These are phyloP conservation scores for Aradus depressus DNA, from an alignment of 2,888 invertebrate genomes.

Conservation along the genomic window DNA sequence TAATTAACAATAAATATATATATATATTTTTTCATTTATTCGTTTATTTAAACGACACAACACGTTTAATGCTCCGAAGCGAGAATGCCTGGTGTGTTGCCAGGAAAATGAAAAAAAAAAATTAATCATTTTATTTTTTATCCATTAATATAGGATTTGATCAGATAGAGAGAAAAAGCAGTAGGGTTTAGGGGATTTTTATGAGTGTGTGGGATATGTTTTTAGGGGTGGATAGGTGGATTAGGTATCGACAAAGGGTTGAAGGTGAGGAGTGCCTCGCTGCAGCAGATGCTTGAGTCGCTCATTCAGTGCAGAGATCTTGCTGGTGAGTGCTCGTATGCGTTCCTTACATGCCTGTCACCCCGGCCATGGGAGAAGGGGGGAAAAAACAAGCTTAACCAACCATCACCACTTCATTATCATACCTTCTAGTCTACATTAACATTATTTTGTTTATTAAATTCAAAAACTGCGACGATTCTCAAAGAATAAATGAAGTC, in stretches of 20 bases:
- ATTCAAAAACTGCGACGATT: too few species aligned
- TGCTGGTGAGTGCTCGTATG: constrained; percentile 74
- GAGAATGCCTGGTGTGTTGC: constrained; percentile 16
- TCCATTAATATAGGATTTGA: too few species aligned
- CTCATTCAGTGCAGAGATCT: constrained; percentile 77
- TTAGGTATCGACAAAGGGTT: constrained; percentile 40
- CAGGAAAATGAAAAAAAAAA: constrained; percentile 12
- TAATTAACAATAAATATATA: too few species aligned
- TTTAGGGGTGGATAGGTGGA: too few species aligned
- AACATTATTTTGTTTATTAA: background rate
- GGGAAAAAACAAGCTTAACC: constrained; percentile 19
- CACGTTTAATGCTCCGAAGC: constrained; percentile 17
- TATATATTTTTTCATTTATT: too few species aligned
- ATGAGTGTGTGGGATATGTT: too few species aligned
- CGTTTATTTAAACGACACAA: too few species aligned
- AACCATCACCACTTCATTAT: constrained; percentile 14
- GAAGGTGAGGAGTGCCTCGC: constrained; percentile 74
- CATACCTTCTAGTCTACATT: constrained; percentile 18
- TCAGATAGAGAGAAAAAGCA: constrained; percentile 5
- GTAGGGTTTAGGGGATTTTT: background rate
- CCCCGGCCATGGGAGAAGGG: constrained; percentile 3
- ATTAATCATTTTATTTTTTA: constrained; percentile 5
- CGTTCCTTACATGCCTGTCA: constrained; percentile 70
- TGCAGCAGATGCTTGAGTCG: constrained; percentile 77
- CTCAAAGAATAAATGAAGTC: too few species aligned